These are phyloP conservation scores for Lordiphosa collinella DNA, from an alignment of 1,140 invertebrate species.

Conservation along the genomic window DNA sequence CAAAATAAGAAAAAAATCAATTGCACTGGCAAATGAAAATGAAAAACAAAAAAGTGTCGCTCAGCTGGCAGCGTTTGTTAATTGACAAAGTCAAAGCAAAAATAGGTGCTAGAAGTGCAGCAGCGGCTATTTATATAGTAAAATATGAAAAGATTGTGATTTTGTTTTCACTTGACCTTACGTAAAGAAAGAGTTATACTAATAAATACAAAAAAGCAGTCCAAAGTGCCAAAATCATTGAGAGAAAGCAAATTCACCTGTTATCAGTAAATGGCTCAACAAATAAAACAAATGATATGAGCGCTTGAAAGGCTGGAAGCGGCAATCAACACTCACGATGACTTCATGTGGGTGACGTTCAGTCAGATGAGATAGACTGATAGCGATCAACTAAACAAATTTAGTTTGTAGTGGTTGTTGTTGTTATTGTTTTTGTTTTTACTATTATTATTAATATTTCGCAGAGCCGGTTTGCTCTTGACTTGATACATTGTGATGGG, in stretches of 20 bases:
- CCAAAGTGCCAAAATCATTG: background rate
- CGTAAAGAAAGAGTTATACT: constrained; percentile 5
- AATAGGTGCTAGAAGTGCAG: constrained; percentile 47
- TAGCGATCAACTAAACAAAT: constrained; percentile 33
- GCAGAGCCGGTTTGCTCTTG: constrained; percentile 67
- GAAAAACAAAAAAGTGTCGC: constrained; percentile 26
- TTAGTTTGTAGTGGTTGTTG: constrained; percentile 15
- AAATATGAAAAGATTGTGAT: constrained; percentile 1
- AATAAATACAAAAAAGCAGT: too few species aligned
- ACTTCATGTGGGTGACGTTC: constrained; percentile 37
- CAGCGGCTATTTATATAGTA: constrained; percentile 54
- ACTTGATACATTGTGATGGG: constrained; percentile 44
- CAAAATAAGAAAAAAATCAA: constrained; percentile 35
- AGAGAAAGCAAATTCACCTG: constrained; percentile 22
- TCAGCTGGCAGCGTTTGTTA: constrained; percentile 48
- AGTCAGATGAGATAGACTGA: constrained; percentile 22
- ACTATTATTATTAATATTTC: constrained; percentile 53
- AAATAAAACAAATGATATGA: constrained; percentile 6
- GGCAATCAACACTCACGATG: constrained; percentile 14
- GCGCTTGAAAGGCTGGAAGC: constrained; percentile 13
- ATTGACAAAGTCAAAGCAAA: constrained; percentile 47
- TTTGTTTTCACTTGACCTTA: constrained; percentile 23
- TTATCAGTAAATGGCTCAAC: constrained; percentile 3
- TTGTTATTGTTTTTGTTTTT: constrained; percentile 13
- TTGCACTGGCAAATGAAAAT: constrained; percentile 43